These are phyloP conservation scores for Branchipolynoe longqiensis DNA, from an alignment of 2,888 invertebrate species.

Conservation along the genomic window DNA sequence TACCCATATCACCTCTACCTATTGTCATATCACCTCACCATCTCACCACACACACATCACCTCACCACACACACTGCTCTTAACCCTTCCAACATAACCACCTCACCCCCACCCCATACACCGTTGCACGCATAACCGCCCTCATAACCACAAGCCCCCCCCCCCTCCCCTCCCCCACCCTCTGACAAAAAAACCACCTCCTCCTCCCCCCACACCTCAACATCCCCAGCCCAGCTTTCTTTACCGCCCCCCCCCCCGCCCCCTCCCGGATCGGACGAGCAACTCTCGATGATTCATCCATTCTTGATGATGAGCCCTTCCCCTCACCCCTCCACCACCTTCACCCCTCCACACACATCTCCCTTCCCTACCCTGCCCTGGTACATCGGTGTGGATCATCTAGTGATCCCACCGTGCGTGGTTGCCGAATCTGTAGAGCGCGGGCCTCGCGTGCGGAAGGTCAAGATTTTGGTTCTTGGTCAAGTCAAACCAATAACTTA, in stretches of 20 bases:
- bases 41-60: neutral
- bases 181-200: neutral
- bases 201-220: neutral
- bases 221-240: neutral
- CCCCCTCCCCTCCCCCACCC: neutral
- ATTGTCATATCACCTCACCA: too few relatives aligned
- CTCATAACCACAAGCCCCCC: neutral
- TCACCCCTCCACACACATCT: neutral
- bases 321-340: neutral
- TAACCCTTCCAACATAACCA: neutral
- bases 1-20: neutral
- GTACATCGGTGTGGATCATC: too few relatives aligned
- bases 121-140: neutral
- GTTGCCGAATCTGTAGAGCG: too few relatives aligned
- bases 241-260: too few relatives aligned
- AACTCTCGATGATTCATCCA: too few relatives aligned
- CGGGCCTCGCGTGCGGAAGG: too few relatives aligned
- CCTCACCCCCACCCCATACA: neutral
- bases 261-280: too few relatives aligned
- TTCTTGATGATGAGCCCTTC: neutral
- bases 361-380: neutral
- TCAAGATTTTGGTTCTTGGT: too few relatives aligned
- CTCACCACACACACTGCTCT: neutral
- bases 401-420: too few relatives aligned
- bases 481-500: too few relatives aligned